Evolutionary conservation across 2,797 vertebrate genomes (phyloP).

Genomic region (Chaetodon trifasciatus): DNA sequence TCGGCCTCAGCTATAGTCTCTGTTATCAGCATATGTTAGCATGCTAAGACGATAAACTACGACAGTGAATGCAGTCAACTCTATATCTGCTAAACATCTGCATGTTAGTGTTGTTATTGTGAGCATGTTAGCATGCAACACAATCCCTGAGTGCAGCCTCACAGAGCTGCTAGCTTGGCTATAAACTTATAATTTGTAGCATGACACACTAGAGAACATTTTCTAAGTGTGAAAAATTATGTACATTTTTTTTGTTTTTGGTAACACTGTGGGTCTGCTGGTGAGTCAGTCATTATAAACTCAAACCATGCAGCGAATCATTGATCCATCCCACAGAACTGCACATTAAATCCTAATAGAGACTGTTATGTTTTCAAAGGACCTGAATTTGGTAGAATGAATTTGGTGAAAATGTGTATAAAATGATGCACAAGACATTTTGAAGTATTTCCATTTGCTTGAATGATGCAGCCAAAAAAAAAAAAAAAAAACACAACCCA

Average conservation of each 20-base stretch:
- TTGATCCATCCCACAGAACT: slow-evolving; percentile 6
- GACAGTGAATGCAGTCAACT: too few species aligned
- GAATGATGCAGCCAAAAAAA: background rate
- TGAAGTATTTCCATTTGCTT: background rate
- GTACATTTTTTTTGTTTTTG: background rate
- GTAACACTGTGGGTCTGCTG: background rate
- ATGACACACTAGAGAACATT: background rate
- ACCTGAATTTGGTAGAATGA: background rate
- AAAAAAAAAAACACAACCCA: background rate
- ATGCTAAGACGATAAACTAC: background rate
- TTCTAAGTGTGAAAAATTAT: background rate
- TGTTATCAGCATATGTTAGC: background rate
- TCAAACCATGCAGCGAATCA: background rate
- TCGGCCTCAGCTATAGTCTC: background rate
- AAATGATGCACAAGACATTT: background rate
- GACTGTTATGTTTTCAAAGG: background rate
- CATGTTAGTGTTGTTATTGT: background rate
- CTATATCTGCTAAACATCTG: background rate
- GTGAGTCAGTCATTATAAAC: background rate
- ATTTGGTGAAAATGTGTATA: background rate
- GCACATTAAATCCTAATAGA: background rate
- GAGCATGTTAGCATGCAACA: background rate
- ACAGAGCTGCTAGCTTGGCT: background rate
- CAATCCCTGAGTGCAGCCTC: background rate
- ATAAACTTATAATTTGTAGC: background rate